These are phyloP conservation scores for Gymnopithys bicolor DNA, from an alignment of 2,797 vertebrate species.

Conservation along the genomic window DNA sequence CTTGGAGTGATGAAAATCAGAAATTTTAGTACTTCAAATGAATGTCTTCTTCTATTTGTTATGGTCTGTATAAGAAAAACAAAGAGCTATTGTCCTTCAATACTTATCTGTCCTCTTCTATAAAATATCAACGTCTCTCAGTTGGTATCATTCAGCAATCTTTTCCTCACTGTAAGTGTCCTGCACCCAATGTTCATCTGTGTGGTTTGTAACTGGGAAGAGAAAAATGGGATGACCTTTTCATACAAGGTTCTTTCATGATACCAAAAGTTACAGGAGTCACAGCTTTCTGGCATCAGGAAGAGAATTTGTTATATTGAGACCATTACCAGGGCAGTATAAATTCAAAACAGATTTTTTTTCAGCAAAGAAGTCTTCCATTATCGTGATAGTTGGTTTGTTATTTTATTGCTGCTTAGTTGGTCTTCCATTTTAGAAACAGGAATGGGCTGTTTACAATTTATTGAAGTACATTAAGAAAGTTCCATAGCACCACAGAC, in stretches of 20 bases:
- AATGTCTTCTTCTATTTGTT: not conserved
- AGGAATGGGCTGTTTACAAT: not conserved
- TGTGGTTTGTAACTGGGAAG: not conserved
- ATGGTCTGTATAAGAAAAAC: not conserved
- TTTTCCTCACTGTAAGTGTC: not conserved
- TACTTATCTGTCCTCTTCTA: not conserved
- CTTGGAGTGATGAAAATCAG: not conserved
- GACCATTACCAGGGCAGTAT: not conserved
- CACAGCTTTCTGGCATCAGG: not conserved
- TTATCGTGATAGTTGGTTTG: not conserved
- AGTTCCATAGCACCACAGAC: not conserved
- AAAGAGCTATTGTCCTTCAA: not conserved
- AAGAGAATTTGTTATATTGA: not conserved
- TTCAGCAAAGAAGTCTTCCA: not conserved
- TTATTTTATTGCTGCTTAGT: not conserved
- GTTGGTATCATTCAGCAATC: not conserved
- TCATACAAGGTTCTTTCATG: not conserved
- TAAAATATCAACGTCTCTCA: not conserved
- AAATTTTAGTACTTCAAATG: not conserved
- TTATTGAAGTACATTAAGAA: not conserved
- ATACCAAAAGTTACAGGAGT: not conserved
- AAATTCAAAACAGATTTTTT: conserved; percentile 18
- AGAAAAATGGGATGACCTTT: not conserved
- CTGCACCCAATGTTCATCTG: not conserved
- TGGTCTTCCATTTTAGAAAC: not conserved